These are phyloP conservation scores for Sclerodermus sp. DNA, from an alignment of 2,888 invertebrate genomes.

Conservation along the genomic window DNA sequence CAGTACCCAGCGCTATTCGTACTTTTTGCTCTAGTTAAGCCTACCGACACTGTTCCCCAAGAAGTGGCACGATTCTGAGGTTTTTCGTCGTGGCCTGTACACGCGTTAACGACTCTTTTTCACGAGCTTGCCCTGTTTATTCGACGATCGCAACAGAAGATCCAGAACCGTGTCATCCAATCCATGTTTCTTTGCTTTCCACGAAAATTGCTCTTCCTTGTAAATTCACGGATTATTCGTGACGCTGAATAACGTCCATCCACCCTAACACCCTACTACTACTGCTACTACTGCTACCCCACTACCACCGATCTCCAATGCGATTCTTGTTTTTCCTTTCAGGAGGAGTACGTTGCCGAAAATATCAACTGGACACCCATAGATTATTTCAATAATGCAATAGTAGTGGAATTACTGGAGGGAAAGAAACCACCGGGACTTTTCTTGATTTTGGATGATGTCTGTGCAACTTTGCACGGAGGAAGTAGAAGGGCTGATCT, in stretches of 20 bases:
- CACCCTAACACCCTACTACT: no score
- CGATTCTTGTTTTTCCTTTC: slow-evolving; percentile 11
- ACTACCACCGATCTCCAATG: no score
- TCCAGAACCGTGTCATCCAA: no score
- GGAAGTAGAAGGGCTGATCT: slow-evolving; percentile 67
- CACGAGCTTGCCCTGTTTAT: slow-evolving; percentile 17
- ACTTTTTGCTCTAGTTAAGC: no score
- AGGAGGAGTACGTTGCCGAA: slow-evolving; percentile 71
- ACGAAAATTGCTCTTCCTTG: no score
- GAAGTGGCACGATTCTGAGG: slow-evolving; percentile 21
- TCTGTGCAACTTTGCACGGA: slow-evolving; percentile 70
- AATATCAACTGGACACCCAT: slow-evolving; percentile 70
- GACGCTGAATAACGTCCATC: not conserved
- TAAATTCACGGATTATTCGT: not conserved
- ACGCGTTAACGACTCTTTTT: slow-evolving; percentile 24
- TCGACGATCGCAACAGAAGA: no score
- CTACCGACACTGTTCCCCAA: no score
- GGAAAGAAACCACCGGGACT: slow-evolving; percentile 66
- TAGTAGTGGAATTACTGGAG: slow-evolving; percentile 71
- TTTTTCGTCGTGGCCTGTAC: slow-evolving; percentile 23
- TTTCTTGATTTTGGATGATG: slow-evolving; percentile 68
- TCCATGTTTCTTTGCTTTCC: no score
- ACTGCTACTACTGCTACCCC: no score
- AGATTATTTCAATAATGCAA: slow-evolving; percentile 69
- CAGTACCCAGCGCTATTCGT: no score